These are phyloP conservation scores for Seriola aureovittata DNA, from an alignment of 2,113 vertebrate genomes.

Conservation along the genomic window DNA sequence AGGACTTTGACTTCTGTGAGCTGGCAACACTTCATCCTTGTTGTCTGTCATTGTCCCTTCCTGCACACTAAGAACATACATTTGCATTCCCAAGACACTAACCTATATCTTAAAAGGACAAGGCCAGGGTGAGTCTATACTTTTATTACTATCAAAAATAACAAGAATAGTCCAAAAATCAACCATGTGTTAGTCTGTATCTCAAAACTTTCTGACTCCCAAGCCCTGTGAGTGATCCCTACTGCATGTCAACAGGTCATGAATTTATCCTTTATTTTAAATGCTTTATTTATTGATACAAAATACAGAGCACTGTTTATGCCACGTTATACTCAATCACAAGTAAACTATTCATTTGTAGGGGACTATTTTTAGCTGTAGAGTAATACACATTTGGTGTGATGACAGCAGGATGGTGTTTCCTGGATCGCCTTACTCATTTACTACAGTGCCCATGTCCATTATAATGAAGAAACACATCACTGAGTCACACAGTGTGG, in stretches of 20 bases:
- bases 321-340: not conserved
- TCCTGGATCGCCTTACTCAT: not conserved
- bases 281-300: not conserved
- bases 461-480: not conserved
- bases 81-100: not conserved
- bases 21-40: slow-evolving; percentile 10
- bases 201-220: not conserved
- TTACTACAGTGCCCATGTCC: not conserved
- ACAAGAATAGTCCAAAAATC: not conserved
- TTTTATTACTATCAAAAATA: not conserved
- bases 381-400: not conserved
- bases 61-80: not conserved
- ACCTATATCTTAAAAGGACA: not conserved
- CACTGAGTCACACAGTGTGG: not conserved
- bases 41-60: not conserved
- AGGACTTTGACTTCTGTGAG: not conserved
- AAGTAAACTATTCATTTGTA: not conserved
- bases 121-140: not conserved
- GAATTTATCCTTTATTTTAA: not conserved
- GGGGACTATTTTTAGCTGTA: not conserved
- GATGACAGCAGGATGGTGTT: not conserved
- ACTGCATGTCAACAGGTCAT: not conserved
- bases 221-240: not conserved
- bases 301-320: not conserved
- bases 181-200: not conserved